Conservation (phyloP, 2,797 vertebrate species). For the Poeciliopsis presidionis region DNA sequence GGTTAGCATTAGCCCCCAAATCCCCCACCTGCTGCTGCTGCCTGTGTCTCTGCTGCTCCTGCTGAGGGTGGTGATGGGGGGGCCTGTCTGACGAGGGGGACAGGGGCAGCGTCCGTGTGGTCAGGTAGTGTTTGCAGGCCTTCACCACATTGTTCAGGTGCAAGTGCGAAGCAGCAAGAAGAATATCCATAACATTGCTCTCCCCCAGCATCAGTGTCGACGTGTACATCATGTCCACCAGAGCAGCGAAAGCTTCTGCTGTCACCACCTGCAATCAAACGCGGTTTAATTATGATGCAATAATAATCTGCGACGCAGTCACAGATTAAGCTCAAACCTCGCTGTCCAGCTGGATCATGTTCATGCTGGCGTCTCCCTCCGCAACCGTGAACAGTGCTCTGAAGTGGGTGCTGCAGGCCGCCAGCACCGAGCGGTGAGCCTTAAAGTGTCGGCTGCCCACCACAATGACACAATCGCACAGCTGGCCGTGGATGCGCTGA, state of each 20-base stretch:
- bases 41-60: conserved; percentile 75
- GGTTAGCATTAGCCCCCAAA: conserved; percentile 58
- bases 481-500: conserved; percentile 94
- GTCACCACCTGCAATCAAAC: conserved; percentile 87
- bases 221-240: conserved; percentile 99
- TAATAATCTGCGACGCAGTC: background rate
- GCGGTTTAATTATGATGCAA: background rate
- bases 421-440: conserved; percentile 94
- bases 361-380: conserved; percentile 93
- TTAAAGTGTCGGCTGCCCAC: conserved; percentile 96
- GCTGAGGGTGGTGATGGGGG: conserved; percentile 68
- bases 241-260: conserved; percentile 93
- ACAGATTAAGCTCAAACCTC: conserved; percentile 72
- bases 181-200: conserved; percentile 98
- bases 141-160: conserved; percentile 98
- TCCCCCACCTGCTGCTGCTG: conserved; percentile 84
- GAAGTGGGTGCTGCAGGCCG: conserved; percentile 97
- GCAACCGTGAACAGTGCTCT: conserved; percentile 94
- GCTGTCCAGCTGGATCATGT: conserved; percentile 97
- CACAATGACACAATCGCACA: conserved; percentile 96
- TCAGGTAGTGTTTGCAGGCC: conserved; percentile 98
- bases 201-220: conserved; percentile 98
- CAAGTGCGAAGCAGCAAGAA: conserved; percentile 95
- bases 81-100: conserved; percentile 86
- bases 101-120: conserved; percentile 92